Evolutionary conservation across 2,797 vertebrate genomes (phyloP).

Genomic region (Ceryle rudis): DNA sequence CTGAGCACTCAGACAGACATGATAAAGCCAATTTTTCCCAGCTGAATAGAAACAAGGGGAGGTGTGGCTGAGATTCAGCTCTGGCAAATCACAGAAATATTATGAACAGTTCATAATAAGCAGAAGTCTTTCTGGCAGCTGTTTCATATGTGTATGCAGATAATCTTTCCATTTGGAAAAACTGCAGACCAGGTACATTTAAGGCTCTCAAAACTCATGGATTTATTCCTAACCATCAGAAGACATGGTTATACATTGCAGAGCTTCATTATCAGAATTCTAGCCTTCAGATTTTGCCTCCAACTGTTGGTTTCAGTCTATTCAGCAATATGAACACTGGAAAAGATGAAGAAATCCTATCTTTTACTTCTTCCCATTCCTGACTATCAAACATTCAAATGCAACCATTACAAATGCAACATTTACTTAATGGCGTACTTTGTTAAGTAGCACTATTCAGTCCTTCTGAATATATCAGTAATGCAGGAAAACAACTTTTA

Average conservation of each 20-base stretch:
- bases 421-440: background rate
- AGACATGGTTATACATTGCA: constrained; percentile 41
- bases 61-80: background rate
- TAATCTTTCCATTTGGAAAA: constrained; percentile 28
- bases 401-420: background rate
- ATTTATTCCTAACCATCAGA: constrained; percentile 38
- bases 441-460: background rate
- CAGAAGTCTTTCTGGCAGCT: background rate
- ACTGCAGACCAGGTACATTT: constrained; percentile 7
- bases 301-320: constrained; percentile 52
- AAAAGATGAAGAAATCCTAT: constrained; percentile 61
- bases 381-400: background rate
- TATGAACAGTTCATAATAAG: background rate
- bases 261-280: constrained; percentile 61
- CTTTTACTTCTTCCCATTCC: constrained; percentile 8
- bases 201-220: constrained; percentile 32
- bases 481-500: background rate
- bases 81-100: background rate
- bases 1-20: background rate
- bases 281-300: constrained; percentile 24
- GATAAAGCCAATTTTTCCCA: background rate
- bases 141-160: constrained; percentile 27
- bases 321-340: constrained; percentile 43
- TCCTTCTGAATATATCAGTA: background rate
- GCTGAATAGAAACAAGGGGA: background rate